Conservation (phyloP, 2,797 vertebrate genomes). For the Pipistrellus kuhlii region DNA sequence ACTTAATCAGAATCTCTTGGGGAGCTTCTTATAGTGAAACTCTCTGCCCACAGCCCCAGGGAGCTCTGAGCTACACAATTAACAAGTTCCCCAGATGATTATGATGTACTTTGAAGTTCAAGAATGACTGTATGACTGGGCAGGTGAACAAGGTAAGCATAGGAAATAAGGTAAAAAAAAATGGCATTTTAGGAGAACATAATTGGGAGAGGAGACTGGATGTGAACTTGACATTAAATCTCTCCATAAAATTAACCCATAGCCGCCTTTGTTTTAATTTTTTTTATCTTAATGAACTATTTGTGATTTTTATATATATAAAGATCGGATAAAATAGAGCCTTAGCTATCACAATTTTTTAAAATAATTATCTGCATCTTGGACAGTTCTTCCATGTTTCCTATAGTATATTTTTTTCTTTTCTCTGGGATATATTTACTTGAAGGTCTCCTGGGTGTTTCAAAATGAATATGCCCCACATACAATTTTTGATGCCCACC, state of each 20-base stretch:
- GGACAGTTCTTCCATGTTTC: not conserved
- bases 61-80: not conserved
- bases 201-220: not conserved
- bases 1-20: not conserved
- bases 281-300: not conserved
- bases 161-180: not conserved
- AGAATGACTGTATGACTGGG: not conserved
- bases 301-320: not conserved
- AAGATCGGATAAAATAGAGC: not conserved
- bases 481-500: not conserved
- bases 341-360: not conserved
- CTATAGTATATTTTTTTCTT: not conserved
- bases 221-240: not conserved
- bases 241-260: not conserved
- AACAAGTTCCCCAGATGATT: not conserved
- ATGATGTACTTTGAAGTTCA: not conserved
- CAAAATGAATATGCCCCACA: constrained; percentile 33
- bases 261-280: not conserved
- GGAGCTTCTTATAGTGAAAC: not conserved
- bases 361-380: not conserved
- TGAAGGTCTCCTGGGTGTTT: not conserved
- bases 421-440: not conserved
- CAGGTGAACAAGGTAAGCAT: not conserved
- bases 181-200: not conserved
- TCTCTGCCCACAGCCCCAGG: not conserved